Evolutionary conservation across 2,888 invertebrate species (phyloP), one percentile per base, ranked within the genome.

Genomic region (Quadroppia sp.): DNA sequence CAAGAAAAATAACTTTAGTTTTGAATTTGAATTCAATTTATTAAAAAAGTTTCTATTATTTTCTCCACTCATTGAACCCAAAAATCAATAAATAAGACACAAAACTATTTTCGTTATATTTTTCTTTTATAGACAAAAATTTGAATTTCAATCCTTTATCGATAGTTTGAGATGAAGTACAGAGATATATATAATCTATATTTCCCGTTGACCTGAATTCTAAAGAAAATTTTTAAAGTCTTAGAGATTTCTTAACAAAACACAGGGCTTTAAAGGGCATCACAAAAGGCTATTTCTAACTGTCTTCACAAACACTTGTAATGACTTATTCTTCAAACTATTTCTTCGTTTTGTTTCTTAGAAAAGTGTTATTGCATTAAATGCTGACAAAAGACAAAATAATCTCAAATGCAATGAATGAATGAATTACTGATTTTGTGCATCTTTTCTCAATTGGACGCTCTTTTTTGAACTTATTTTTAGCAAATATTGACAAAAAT

Each of bases 11-110:
- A 25, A 53, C 53, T 53, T 23, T 13, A 11, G 23, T 50, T 53
- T 53, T 53, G 23, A 45, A 53, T 25, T 53, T 53, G 25, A 25
- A 53, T 53, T 53, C 53, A 53, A 53, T 53, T 53, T 53, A 53
- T 53, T 50, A 50, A 53, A 53, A 25, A 53, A 13, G 23, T 53
- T 53, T 53, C 45, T 23, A 4, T 6, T n/a, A 50, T 20, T 53
- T 25, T 53, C 25, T 23, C 13, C 53, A 23, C 11, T 25, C 15
- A 23, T 25, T 53, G 25, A 17, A 45, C 45, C 2, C 11, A 45
- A 45, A 45, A 15, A 45, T 45, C 15, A 45, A 45, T 45, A 45
- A 11, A 13, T 13, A 45, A 45, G 45, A 45, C 15, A 45, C 4
- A 45, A 45, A 17, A 45, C 11, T 45, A 9, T 45, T 45, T 45